phyloP scores from a whole-genome alignment of 2,797 vertebrate genomes.

The Sphaeramia orbicularis region DNA sequence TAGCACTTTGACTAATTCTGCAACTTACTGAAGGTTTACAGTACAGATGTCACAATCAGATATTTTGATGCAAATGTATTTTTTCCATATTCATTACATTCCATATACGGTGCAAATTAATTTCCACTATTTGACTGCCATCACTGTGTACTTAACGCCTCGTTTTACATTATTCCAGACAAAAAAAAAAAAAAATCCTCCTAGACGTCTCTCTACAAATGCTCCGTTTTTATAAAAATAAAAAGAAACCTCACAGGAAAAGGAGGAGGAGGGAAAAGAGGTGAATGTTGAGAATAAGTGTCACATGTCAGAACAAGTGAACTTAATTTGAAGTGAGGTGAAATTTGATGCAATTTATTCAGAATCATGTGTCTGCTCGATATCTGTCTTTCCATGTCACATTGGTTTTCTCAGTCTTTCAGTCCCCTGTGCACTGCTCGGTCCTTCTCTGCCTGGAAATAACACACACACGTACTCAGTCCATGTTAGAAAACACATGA shows the following conservation, averaged over 20 bases:
- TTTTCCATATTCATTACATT: slow-evolving; percentile 1
- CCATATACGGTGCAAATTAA: too few species aligned
- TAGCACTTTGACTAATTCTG: background rate
- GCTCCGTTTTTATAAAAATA: slow-evolving; percentile 32
- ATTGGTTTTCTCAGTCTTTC: slow-evolving; percentile 62
- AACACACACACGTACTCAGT: slow-evolving; percentile 27
- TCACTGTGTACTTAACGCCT: slow-evolving; percentile 12
- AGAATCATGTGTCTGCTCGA: slow-evolving; percentile 72
- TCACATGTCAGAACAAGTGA: slow-evolving; percentile 77
- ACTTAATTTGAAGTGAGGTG: slow-evolving; percentile 75
- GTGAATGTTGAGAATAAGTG: slow-evolving; percentile 73
- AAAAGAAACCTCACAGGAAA: slow-evolving; percentile 42
- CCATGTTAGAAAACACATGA: slow-evolving; percentile 46
- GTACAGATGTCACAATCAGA: slow-evolving; percentile 32
- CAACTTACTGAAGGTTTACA: slow-evolving; percentile 37
- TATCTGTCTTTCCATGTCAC: slow-evolving; percentile 74
- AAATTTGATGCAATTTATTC: slow-evolving; percentile 80
- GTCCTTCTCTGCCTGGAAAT: slow-evolving; percentile 53
- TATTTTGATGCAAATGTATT: background rate
- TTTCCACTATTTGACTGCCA: slow-evolving; percentile 14
- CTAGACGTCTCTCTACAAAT: slow-evolving; percentile 38
- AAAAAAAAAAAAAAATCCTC: background rate
- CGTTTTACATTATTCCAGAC: slow-evolving; percentile 22
- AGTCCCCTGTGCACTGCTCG: slow-evolving; percentile 43
- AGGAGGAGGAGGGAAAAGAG: slow-evolving; percentile 13